Percentiles rank a stretch among this genome's conserved stretches.
These are phyloP conservation scores for Phortica variegata DNA, from an alignment of 1,140 invertebrate genomes.

Conservation along the genomic window DNA sequence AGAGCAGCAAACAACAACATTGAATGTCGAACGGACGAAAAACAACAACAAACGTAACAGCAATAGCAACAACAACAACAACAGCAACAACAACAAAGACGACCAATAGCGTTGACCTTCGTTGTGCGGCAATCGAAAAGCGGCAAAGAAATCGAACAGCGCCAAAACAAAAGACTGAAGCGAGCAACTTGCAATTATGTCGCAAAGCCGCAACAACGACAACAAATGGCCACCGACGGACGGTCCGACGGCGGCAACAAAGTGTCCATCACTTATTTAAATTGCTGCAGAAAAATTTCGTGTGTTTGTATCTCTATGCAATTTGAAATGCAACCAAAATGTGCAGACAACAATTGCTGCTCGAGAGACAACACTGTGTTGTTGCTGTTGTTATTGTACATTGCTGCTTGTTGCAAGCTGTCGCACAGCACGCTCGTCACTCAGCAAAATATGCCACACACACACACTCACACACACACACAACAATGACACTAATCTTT, in stretches of 20 bases:
- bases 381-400: slow-evolving; percentile 15
- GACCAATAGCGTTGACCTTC: slow-evolving; percentile 33
- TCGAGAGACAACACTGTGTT: slow-evolving; percentile 12
- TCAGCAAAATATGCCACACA: too few relatives aligned
- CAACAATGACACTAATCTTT: too few relatives aligned
- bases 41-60: slow-evolving; percentile 18
- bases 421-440: too few relatives aligned
- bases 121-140: slow-evolving; percentile 21
- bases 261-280: slow-evolving; percentile 41
- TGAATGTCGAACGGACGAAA: slow-evolving; percentile 38
- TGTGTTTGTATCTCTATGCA: too few relatives aligned
- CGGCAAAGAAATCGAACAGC: slow-evolving; percentile 16
- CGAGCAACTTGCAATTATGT: slow-evolving; percentile 36
- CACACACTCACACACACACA: too few relatives aligned
- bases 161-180: slow-evolving; percentile 31
- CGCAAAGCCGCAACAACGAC: slow-evolving; percentile 9
- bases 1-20: too few relatives aligned
- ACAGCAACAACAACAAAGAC: background rate
- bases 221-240: too few relatives aligned
- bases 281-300: slow-evolving; percentile 22
- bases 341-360: too few relatives aligned
- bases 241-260: too few relatives aligned
- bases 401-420: too few relatives aligned
- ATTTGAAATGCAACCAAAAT: too few relatives aligned
- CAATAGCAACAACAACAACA: slow-evolving; percentile 17